Evolutionary conservation across 2,888 invertebrate genomes (phyloP).

Genomic region (Ichneumon xanthorius): DNA sequence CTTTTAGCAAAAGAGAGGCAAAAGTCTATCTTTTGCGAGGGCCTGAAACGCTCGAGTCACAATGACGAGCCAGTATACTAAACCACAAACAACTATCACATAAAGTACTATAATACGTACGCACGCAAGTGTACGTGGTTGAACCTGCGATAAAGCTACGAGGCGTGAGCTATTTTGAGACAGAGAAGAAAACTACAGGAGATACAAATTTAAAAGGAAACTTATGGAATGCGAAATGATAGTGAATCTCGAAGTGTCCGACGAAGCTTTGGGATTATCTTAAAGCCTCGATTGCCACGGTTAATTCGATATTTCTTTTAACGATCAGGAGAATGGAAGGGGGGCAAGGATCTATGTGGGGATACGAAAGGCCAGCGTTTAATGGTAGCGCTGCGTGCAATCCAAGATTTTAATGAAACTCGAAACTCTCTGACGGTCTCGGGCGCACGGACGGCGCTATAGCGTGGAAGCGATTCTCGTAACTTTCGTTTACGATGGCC

Average conservation of each 20-base stretch:
- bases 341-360: not conserved
- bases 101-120: too few relatives aligned
- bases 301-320: constrained; percentile 64
- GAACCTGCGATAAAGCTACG: not conserved
- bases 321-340: constrained; percentile 33
- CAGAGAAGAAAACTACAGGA: not conserved
- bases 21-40: too few relatives aligned
- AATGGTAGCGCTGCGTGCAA: constrained; percentile 18
- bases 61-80: too few relatives aligned
- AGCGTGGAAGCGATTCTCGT: constrained; percentile 56
- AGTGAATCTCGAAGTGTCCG: constrained; percentile 6
- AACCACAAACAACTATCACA: too few relatives aligned
- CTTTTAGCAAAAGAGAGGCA: too few relatives aligned
- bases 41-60: too few relatives aligned
- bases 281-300: constrained; percentile 38
- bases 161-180: constrained; percentile 16
- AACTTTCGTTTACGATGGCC: constrained; percentile 66
- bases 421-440: constrained; percentile 43
- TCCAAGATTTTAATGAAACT: constrained; percentile 63
- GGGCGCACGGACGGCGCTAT: not conserved
- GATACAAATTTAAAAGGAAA: not conserved
- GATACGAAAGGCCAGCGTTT: not conserved
- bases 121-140: too few relatives aligned
- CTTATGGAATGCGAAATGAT: constrained; percentile 7
- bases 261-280: constrained; percentile 50